Evolutionary conservation across 2,888 invertebrate genomes (phyloP).

Genomic region (Resseliella maxima): DNA sequence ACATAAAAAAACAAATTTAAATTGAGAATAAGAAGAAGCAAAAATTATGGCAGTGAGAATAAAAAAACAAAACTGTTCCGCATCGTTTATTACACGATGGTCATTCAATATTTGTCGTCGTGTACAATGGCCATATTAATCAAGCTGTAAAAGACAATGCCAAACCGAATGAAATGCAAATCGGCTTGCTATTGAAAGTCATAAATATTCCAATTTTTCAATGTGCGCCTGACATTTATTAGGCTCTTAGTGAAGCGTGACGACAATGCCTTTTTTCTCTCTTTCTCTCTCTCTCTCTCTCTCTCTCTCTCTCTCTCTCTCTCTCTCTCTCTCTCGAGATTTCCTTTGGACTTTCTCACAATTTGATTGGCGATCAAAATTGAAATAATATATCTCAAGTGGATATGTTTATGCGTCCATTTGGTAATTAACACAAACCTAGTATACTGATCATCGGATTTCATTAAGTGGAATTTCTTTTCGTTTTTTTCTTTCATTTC

Average conservation of each 20-base stretch:
- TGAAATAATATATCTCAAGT: neutral
- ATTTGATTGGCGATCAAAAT: neutral
- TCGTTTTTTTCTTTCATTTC: too few species aligned
- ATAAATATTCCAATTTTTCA: neutral
- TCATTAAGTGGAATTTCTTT: neutral
- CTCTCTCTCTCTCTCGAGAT: too few species aligned
- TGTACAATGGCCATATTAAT: conserved; percentile 27
- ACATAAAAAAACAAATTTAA: neutral
- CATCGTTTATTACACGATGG: neutral
- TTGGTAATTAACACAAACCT: neutral
- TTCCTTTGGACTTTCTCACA: conserved; percentile 13
- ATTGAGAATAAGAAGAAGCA: neutral
- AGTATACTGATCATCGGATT: neutral
- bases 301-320: too few species aligned
- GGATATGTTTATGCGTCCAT: neutral
- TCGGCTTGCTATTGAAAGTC: neutral
- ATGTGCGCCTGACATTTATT: neutral
- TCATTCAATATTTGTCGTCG: neutral
- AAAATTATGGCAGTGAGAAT: neutral
- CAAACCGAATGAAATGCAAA: neutral
- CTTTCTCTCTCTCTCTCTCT: too few species aligned
- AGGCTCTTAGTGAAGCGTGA: neutral
- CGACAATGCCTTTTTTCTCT: neutral
- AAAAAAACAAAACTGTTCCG: neutral
- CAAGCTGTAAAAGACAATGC: neutral